These are phyloP conservation scores for Drosophila ficusphila DNA, from an alignment of 1,140 invertebrate genomes.

Conservation along the genomic window DNA sequence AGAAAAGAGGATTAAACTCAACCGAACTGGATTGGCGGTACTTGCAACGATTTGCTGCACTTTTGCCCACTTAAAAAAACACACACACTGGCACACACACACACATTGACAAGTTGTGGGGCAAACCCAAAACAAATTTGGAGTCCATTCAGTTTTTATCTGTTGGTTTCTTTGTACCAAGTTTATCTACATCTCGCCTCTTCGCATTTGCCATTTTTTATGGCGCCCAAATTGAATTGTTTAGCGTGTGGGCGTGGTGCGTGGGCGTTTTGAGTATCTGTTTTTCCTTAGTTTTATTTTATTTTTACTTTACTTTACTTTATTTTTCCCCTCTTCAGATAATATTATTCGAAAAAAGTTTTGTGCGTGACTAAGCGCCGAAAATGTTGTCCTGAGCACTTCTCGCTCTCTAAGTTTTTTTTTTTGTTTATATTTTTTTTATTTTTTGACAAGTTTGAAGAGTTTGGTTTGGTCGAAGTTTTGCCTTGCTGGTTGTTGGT, in stretches of 20 bases:
- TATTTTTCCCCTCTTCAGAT: conserved; percentile 24
- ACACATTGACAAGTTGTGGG: conserved; percentile 1
- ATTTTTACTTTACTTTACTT: conserved; percentile 1
- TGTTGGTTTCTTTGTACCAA: conserved; percentile 29
- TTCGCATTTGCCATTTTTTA: conserved; percentile 35
- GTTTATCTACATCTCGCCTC: conserved; percentile 19
- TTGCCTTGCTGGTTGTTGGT: conserved; percentile 2
- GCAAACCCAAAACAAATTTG: conserved; percentile 28
- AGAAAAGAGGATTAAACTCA: conserved; percentile 1
- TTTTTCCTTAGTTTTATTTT: conserved; percentile 31
- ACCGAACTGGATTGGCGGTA: conserved; percentile 23
- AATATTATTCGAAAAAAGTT: conserved; percentile 55
- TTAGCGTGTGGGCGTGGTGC: conserved; percentile 30
- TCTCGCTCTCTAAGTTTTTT: conserved; percentile 10
- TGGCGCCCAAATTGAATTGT: conserved; percentile 59
- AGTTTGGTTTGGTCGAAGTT: conserved; percentile 13
- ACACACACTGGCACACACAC: neutral
- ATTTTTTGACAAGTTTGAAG: conserved; percentile 25
- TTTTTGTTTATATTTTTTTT: neutral
- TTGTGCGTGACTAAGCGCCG: conserved; percentile 54
- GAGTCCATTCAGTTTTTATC: conserved; percentile 46
- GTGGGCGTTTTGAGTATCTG: conserved; percentile 37
- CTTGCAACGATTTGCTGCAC: conserved; percentile 47
- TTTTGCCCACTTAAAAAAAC: neutral
- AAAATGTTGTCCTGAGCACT: conserved; percentile 43